Base-by-base conservation (phyloP, 2,888 invertebrate genomes). In the Athalia cordata region DNA sequence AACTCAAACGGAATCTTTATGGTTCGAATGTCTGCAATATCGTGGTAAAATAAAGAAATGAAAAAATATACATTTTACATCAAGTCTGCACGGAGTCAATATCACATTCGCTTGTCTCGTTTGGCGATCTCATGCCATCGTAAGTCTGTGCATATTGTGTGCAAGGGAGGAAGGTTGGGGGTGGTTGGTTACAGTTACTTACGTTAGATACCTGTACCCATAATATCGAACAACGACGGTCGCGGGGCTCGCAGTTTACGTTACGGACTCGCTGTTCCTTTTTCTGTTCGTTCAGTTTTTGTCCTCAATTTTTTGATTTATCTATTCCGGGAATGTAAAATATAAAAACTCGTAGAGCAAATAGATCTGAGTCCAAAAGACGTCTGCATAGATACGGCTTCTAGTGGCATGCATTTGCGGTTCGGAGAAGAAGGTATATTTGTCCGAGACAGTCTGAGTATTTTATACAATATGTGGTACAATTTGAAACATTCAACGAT, bases 41-140 rank as follows among this genome's bases (percentile, higher is more conserved):
- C 43, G 45, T 4, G 9, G n/a, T 29, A 64, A 11, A 1, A 45
- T 64, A 11, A 64, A 67, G 13, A 7, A 50, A 8, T 50, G 13
- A 67, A 13, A n/a, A 13, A 49, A 47, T 15, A 49, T 50, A 9
- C 47, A 49, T 50, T 15, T 3, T 68, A 11, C n/a, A 15, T 55
- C 29, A 55, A 43, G 55, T 55, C 68, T 68, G 11, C n/a, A 7
- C 11, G 3, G 55, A 57, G 68, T 68, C 68, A 68, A 68, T 68
- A 68, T 68, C 55, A 11, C n/a, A n/a, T 7, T 43, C 55, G 43
- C 59, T 59, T 45, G 47, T 72, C 70, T 72, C 57, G 57, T 59
- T 68, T 59, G 57, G 57, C 45, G 9, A 72, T 72, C 70, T 72
- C n/a, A 4, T 4, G 5, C 9, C n/a, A 59, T 62, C 15, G 15